Evolutionary conservation across 1,140 invertebrate genomes (phyloP).

Genomic region (Apis florea): DNA sequence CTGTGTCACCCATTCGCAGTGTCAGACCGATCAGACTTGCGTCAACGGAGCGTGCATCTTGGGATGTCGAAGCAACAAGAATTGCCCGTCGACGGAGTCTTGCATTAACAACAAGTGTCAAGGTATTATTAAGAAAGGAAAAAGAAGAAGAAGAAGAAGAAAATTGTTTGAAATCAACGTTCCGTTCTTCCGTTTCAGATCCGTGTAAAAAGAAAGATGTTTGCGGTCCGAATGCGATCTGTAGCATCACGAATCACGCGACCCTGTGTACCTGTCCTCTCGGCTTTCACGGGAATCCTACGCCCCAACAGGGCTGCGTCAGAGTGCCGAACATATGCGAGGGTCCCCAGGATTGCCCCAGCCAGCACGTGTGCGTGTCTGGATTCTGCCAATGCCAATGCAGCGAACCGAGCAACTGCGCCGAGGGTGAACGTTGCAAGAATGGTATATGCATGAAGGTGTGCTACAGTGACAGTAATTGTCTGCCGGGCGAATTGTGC

Average conservation of each 20-base stretch:
- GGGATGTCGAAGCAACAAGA: conserved; percentile 90
- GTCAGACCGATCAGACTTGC: conserved; percentile 90
- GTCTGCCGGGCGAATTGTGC: conserved; percentile 93
- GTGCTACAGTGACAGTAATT: conserved; percentile 94
- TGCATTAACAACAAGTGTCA: conserved; percentile 92
- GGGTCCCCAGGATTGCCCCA: conserved; percentile 85
- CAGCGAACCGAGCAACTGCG: conserved; percentile 85
- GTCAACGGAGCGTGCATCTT: conserved; percentile 88
- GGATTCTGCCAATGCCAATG: conserved; percentile 89
- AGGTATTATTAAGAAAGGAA: conserved; percentile 69
- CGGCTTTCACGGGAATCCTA: conserved; percentile 93
- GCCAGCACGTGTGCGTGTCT: conserved; percentile 87
- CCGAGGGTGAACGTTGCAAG: conserved; percentile 90
- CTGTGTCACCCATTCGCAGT: conserved; percentile 90
- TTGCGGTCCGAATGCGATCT: conserved; percentile 92
- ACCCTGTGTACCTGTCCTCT: conserved; percentile 89
- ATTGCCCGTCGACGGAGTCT: conserved; percentile 87
- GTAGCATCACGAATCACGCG: conserved; percentile 86
- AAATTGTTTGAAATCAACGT: too few relatives aligned
- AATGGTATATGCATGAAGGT: conserved; percentile 90
- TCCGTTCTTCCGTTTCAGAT: conserved; percentile 78
- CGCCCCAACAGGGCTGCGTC: conserved; percentile 93
- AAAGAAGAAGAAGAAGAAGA: background rate
- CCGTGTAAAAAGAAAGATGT: conserved; percentile 88
- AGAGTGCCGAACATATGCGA: conserved; percentile 86